These are phyloP conservation scores for Tragelaphus oryx DNA, from an alignment of 2,797 vertebrate species.

Conservation along the genomic window DNA sequence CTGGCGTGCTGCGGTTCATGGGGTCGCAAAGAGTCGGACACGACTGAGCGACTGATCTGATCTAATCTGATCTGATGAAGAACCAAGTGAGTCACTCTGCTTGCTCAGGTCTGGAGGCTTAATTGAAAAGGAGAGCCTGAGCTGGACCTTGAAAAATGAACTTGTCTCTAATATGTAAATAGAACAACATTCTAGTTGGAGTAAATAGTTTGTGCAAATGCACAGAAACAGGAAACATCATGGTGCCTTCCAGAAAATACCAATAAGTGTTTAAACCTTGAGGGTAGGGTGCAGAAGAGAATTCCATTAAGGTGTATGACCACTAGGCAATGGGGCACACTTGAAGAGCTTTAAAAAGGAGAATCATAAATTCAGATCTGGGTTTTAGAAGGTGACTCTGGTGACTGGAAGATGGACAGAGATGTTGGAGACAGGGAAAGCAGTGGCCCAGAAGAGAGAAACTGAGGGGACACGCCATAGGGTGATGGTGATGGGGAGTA, in stretches of 20 bases:
- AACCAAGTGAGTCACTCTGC: background rate
- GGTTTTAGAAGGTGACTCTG: background rate
- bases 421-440: background rate
- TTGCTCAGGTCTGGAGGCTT: background rate
- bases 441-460: background rate
- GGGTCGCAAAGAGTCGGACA: too few species aligned
- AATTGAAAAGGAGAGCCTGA: background rate
- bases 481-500: rapidly evolving
- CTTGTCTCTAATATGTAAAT: background rate
- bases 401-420: background rate
- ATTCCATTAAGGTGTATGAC: background rate
- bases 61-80: too few species aligned
- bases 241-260: background rate
- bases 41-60: too few species aligned
- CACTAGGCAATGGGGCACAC: background rate
- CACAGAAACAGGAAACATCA: background rate
- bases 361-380: background rate
- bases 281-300: background rate
- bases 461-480: background rate
- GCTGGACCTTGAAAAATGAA: background rate
- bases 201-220: background rate
- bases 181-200: background rate
- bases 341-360: background rate
- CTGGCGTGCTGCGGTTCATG: too few species aligned
- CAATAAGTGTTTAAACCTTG: background rate